Conservation (phyloP, 1,140 invertebrate genomes). For the Drosophila carrolli region DNA sequence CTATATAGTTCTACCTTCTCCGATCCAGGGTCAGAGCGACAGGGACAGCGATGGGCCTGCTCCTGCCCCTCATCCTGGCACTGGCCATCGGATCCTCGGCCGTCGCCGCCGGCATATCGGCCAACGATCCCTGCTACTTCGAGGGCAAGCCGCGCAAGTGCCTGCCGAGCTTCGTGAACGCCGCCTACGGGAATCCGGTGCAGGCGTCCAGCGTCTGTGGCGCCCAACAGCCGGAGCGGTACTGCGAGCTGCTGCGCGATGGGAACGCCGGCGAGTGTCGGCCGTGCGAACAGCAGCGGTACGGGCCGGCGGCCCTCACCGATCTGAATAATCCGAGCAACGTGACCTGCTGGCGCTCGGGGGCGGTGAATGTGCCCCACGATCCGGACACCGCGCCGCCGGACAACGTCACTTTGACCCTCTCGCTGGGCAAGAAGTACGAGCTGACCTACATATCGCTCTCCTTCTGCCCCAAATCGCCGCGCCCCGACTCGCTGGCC, state of each 20-base stretch:
- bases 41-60: conserved; percentile 19
- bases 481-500: conserved; percentile 97
- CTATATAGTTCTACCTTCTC: conserved; percentile 8
- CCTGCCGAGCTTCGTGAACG: conserved; percentile 99
- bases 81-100: conserved; percentile 17
- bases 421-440: conserved; percentile 98
- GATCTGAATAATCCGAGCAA: conserved; percentile 99
- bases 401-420: conserved; percentile 96
- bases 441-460: conserved; percentile 98
- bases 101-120: conserved; percentile 37
- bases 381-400: conserved; percentile 90
- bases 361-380: conserved; percentile 91
- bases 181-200: conserved; percentile 95
- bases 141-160: conserved; percentile 93
- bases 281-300: conserved; percentile 92
- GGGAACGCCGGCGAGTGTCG: conserved; percentile 89
- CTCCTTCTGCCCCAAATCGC: conserved; percentile 95
- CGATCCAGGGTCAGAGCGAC: conserved; percentile 14
- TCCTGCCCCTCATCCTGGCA: conserved; percentile 19
- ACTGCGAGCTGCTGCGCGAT: conserved; percentile 88
- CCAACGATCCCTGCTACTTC: conserved; percentile 95
- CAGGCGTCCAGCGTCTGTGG: conserved; percentile 97
- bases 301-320: conserved; percentile 91
- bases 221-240: conserved; percentile 87
- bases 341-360: conserved; percentile 98